Evolutionary conservation across 2,113 vertebrate genomes (phyloP).

Genomic region (Chitala chitala): DNA sequence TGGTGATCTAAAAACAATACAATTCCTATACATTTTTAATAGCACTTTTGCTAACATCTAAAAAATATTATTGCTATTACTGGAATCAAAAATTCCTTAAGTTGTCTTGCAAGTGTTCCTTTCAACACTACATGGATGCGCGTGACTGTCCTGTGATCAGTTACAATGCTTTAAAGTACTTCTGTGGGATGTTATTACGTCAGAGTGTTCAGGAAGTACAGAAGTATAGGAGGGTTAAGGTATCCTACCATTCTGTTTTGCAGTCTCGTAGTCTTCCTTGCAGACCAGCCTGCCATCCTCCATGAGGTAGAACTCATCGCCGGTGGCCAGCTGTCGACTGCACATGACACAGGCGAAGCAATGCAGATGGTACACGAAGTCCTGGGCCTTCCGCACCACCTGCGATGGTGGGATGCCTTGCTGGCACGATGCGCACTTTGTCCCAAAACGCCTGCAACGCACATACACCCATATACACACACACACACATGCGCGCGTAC

Average conservation of each 20-base stretch:
- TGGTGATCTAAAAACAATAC: too few relatives aligned
- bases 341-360: conserved; percentile 98
- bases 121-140: too few relatives aligned
- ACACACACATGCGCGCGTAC: neutral
- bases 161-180: neutral
- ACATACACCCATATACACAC: conserved; percentile 16
- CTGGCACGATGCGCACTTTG: conserved; percentile 97
- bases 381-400: conserved; percentile 96
- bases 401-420: conserved; percentile 97
- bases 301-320: conserved; percentile 98
- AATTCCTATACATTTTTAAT: too few relatives aligned
- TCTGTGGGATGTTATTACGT: neutral
- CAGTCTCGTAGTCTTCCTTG: conserved; percentile 97
- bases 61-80: too few relatives aligned
- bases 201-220: too few relatives aligned
- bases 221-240: neutral
- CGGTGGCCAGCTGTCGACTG: conserved; percentile 91
- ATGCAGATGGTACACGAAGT: conserved; percentile 97
- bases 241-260: conserved; percentile 88
- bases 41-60: too few relatives aligned
- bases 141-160: too few relatives aligned
- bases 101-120: too few relatives aligned
- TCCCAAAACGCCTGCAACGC: conserved; percentile 84
- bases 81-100: too few relatives aligned
- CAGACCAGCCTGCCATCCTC: conserved; percentile 95